These are phyloP conservation scores for Acanthurus leucopareius DNA, from an alignment of 2,797 vertebrate genomes.

Conservation along the genomic window DNA sequence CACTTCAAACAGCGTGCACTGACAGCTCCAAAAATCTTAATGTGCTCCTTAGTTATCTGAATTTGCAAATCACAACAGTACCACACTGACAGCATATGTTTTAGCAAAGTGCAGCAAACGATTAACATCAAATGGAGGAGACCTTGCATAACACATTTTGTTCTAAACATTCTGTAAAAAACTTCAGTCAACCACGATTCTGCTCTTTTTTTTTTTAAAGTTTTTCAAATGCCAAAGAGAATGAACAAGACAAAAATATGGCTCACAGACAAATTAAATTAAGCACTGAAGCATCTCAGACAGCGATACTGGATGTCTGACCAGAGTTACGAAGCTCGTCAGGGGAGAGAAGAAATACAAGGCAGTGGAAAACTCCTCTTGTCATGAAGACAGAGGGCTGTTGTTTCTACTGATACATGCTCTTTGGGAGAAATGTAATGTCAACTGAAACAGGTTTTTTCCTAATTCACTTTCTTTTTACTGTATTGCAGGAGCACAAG, in stretches of 20 bases:
- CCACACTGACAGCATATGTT: conserved; percentile 79
- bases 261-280: conserved; percentile 54
- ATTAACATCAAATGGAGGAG: conserved; percentile 72
- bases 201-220: not conserved
- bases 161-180: conserved; percentile 61
- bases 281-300: conserved; percentile 46
- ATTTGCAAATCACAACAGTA: conserved; percentile 76
- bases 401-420: conserved; percentile 49
- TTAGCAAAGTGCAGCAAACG: conserved; percentile 81
- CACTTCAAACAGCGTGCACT: conserved; percentile 79
- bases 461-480: conserved; percentile 30
- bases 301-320: conserved; percentile 53
- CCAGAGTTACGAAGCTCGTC: conserved; percentile 32
- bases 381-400: conserved; percentile 31
- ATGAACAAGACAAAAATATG: conserved; percentile 30
- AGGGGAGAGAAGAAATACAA: conserved; percentile 39
- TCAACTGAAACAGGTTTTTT: conserved; percentile 22
- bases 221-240: conserved; percentile 58
- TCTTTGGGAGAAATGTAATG: conserved; percentile 61
- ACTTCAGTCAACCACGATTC: conserved; percentile 29
- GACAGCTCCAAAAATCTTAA: conserved; percentile 68
- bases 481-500: conserved; percentile 42
- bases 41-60: conserved; percentile 71
- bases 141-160: conserved; percentile 76
- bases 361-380: conserved; percentile 34